A percentile compares a stretch with the other conserved stretches of the same genome.
Evolutionary conservation across 1,140 invertebrate genomes (phyloP).

Genomic region (Drosophila orosa): DNA sequence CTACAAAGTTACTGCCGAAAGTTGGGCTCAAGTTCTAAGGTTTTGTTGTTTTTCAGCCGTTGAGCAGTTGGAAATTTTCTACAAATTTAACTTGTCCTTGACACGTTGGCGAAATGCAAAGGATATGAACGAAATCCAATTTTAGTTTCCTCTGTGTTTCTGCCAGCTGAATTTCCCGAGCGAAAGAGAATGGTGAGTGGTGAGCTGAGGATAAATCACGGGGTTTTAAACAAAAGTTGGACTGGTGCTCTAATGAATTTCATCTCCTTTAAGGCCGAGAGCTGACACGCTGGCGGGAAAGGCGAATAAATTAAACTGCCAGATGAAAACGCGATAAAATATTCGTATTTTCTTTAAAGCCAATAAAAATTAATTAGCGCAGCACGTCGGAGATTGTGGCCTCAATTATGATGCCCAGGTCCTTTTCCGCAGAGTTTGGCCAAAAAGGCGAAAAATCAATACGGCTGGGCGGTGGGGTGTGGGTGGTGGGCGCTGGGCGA

Average conservation of each 20-base stretch:
- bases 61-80: conserved; percentile 27
- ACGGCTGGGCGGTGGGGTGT: conserved; percentile 9
- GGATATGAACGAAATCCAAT: conserved; percentile 54
- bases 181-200: conserved; percentile 26
- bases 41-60: conserved; percentile 23
- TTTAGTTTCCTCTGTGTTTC: conserved; percentile 39
- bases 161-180: conserved; percentile 1
- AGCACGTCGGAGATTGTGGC: conserved; percentile 51
- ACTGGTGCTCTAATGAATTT: conserved; percentile 21
- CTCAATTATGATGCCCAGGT: conserved; percentile 62
- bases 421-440: conserved; percentile 29
- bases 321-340: conserved; percentile 28
- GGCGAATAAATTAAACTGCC: conserved; percentile 51
- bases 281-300: conserved; percentile 14
- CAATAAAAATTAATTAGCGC: conserved; percentile 74
- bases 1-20: conserved; percentile 65
- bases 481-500: not conserved
- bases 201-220: conserved; percentile 30
- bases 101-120: conserved; percentile 46
- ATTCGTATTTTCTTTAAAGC: conserved; percentile 51
- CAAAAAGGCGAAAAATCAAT: conserved; percentile 58
- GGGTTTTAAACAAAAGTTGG: conserved; percentile 23
- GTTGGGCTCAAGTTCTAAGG: conserved; percentile 45
- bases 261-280: conserved; percentile 19
- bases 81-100: conserved; percentile 73